A percentile compares a stretch with the other conserved stretches of the same genome.
Evolutionary conservation across 2,888 invertebrate genomes (phyloP).

Genomic region (Blomia tropicalis): DNA sequence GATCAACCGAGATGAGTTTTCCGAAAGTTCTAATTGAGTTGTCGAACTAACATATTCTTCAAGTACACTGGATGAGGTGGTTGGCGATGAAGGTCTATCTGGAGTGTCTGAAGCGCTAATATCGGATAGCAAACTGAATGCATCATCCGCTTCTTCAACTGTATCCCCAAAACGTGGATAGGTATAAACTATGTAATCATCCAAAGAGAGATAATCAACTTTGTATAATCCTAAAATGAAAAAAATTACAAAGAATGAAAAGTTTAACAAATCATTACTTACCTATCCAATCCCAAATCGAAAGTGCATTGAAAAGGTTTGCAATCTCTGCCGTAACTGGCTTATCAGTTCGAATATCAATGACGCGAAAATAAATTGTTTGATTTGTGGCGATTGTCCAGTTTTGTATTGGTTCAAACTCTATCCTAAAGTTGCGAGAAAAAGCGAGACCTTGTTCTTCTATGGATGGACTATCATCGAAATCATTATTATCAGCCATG

Average conservation of each 20-base stretch:
- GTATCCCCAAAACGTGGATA: conserved; percentile 5
- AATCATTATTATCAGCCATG: background rate
- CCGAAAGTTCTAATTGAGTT: too few relatives aligned
- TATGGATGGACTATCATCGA: background rate
- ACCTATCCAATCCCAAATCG: conserved; percentile 10
- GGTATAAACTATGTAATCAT: background rate
- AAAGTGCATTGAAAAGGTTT: background rate
- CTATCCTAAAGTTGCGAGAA: background rate
- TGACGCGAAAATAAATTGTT: background rate
- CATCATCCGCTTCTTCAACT: conserved; percentile 4
- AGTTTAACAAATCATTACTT: background rate
- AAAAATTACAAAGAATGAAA: background rate
- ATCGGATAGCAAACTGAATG: background rate
- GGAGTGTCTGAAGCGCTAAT: background rate
- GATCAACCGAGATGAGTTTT: too few relatives aligned
- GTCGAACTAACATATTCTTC: too few relatives aligned
- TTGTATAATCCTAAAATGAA: background rate
- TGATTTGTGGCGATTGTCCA: background rate
- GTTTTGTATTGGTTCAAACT: background rate
- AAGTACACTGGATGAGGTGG: too few relatives aligned
- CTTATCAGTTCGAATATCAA: background rate
- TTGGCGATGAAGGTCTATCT: too few relatives aligned
- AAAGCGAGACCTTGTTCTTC: too few relatives aligned
- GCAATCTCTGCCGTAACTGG: background rate
- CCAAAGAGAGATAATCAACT: background rate